Base-by-base conservation (phyloP, 2,888 invertebrate species). In the Dasypogon diadema region DNA sequence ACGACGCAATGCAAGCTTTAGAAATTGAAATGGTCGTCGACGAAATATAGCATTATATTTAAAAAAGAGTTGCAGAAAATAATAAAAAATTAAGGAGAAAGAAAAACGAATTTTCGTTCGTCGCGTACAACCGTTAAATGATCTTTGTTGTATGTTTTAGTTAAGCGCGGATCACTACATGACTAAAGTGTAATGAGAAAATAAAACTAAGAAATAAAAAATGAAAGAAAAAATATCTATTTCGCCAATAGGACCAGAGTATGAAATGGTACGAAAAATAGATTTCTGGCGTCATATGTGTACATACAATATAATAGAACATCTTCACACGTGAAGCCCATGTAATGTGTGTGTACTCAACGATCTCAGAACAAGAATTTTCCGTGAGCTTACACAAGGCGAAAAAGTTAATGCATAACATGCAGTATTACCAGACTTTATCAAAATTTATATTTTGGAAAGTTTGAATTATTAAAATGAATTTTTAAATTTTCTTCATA, bases 81-180 rank as follows among this genome's bases (percentile, higher is more conserved):
- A 54, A 70, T 54, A 70, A 70, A 34, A 70, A 54, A 70, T 54
- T 51, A 12, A 54, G 26, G 37, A 73, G 46, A 26, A 42, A 60
- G 24, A 42, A 76, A 73, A 78, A 78, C 78, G 77, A 76, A 77
- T 78, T 79, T 77, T 77, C 68, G 55, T 79, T 79, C 80, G 80
- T 81, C 80, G 81, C 81, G 81, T 83, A 84, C 84, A 82, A 84
- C 84, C 85, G 84, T 82, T 83, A 83, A 84, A 83, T 83, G 82
- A 83, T 84, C 83, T 70, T 85, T 63, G 60, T 14, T 58, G 75
- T 74, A 26, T 74, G 74, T 74, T 74, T 74, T 56, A 56, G 51
- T 70, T 70, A 51, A 54, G 8, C 48, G 54, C 54, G 21, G 51
- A 70, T 30, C 70, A 34, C 37, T 54, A 54, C 54, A 70, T 54